phyloP scores from a whole-genome alignment of 2,797 vertebrate species.

The Melanotaenia nigrans region DNA sequence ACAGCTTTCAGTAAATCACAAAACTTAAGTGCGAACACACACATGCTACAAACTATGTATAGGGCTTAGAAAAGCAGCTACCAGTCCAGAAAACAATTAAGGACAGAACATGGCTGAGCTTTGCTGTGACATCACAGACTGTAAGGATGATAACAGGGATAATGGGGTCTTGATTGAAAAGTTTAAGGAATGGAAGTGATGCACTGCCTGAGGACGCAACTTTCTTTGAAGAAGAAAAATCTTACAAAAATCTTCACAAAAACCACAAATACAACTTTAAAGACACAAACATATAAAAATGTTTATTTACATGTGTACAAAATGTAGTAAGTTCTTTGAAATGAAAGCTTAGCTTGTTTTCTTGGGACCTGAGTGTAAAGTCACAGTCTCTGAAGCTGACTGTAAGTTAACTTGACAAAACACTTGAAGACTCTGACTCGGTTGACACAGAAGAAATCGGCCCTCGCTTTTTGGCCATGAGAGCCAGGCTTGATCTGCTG shows the following conservation, averaged over 20 bases:
- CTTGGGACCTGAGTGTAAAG: slow-evolving; percentile 29
- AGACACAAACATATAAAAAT: slow-evolving; percentile 32
- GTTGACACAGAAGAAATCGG: slow-evolving; percentile 95
- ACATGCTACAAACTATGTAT: slow-evolving; percentile 76
- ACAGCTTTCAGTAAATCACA: slow-evolving; percentile 66
- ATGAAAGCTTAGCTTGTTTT: slow-evolving; percentile 61
- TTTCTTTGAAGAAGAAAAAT: slow-evolving; percentile 41
- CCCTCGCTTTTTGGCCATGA: slow-evolving; percentile 92
- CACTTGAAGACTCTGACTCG: slow-evolving; percentile 97
- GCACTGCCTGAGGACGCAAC: slow-evolving; percentile 59
- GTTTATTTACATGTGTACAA: slow-evolving; percentile 76
- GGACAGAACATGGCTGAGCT: slow-evolving; percentile 19
- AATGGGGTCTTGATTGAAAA: slow-evolving; percentile 33
- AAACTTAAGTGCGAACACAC: slow-evolving; percentile 78
- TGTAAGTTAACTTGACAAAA: slow-evolving; percentile 92
- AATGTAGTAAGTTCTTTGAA: slow-evolving; percentile 72
- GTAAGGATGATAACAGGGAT: slow-evolving; percentile 26
- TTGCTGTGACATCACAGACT: slow-evolving; percentile 19
- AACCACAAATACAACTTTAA: slow-evolving; percentile 36
- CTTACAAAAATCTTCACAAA: slow-evolving; percentile 23
- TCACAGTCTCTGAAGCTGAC: slow-evolving; percentile 15
- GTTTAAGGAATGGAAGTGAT: slow-evolving; percentile 48
- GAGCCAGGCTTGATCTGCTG: slow-evolving; percentile 91
- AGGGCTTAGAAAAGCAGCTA: slow-evolving; percentile 68
- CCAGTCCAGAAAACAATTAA: slow-evolving; percentile 42